Conservation (phyloP, 2,888 invertebrate species). For the Synergus umbraculus region DNA sequence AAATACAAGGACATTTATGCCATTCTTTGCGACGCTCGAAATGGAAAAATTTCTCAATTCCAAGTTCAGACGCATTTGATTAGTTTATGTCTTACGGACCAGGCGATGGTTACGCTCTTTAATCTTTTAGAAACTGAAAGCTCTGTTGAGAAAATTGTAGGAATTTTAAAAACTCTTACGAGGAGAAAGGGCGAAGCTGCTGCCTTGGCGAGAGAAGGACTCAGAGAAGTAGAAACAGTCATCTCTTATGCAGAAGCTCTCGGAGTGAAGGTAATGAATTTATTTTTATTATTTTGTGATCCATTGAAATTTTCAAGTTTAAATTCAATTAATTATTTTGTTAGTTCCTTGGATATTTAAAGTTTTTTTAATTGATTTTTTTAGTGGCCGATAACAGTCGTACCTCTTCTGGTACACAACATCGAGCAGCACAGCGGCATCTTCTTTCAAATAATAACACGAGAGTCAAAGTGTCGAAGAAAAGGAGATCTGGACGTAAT, state of each 20-base stretch:
- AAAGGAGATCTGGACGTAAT: slow-evolving; percentile 83
- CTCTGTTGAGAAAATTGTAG: slow-evolving; percentile 81
- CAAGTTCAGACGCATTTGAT: slow-evolving; percentile 86
- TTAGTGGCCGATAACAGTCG: slow-evolving; percentile 81
- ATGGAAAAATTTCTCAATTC: slow-evolving; percentile 83
- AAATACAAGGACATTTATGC: slow-evolving; percentile 80
- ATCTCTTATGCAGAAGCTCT: slow-evolving; percentile 85
- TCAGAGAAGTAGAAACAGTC: slow-evolving; percentile 87
- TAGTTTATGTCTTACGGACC: slow-evolving; percentile 84
- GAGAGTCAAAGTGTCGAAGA: slow-evolving; percentile 79
- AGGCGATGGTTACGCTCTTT: slow-evolving; percentile 82
- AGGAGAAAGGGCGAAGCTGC: slow-evolving; percentile 85
- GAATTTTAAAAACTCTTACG: slow-evolving; percentile 82
- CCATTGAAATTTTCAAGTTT: neutral
- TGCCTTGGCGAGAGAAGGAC: slow-evolving; percentile 83
- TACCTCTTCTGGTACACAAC: slow-evolving; percentile 82
- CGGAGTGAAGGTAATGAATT: slow-evolving; percentile 84
- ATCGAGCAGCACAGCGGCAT: slow-evolving; percentile 83
- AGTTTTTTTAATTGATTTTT: slow-evolving; percentile 39
- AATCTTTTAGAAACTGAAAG: slow-evolving; percentile 85
- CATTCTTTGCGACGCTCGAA: slow-evolving; percentile 79
- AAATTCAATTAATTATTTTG: neutral
- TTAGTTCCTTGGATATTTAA: neutral
- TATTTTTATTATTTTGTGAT: slow-evolving; percentile 19
- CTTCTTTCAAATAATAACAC: slow-evolving; percentile 82